These are phyloP conservation scores for Mus caroli DNA, from an alignment of 2,797 vertebrate genomes.

Conservation along the genomic window DNA sequence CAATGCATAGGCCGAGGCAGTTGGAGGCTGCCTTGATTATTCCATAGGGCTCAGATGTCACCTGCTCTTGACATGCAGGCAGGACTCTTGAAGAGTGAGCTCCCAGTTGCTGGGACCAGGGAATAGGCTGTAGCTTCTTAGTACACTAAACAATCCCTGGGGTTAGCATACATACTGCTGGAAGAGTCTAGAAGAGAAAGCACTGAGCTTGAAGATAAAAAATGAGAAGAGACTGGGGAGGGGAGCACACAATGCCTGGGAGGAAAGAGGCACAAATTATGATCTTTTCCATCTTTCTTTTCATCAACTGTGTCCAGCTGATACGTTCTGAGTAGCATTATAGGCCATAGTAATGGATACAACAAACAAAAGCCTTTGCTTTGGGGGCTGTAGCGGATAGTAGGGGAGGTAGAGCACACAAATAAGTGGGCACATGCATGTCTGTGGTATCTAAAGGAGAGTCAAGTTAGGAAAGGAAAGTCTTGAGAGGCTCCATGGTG, in stretches of 20 bases:
- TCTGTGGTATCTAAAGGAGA: background rate
- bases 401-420: background rate
- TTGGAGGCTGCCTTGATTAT: constrained; percentile 76
- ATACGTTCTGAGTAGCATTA: background rate
- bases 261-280: background rate
- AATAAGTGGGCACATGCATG: background rate
- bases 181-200: constrained; percentile 18
- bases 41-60: constrained; percentile 75
- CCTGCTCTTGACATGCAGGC: constrained; percentile 74
- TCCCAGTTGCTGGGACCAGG: background rate
- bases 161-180: background rate
- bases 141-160: background rate
- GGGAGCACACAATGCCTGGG: background rate
- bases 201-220: background rate
- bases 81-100: constrained; percentile 8
- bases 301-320: background rate
- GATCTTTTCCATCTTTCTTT: background rate
- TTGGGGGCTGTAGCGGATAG: background rate
- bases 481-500: background rate
- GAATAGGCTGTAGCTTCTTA: constrained; percentile 44
- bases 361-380: background rate
- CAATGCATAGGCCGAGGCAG: constrained; percentile 69
- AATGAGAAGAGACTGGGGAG: background rate
- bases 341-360: background rate
- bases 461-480: background rate